These are phyloP conservation scores for Diaphora mendica DNA, from an alignment of 2,888 invertebrate genomes.

Conservation along the genomic window DNA sequence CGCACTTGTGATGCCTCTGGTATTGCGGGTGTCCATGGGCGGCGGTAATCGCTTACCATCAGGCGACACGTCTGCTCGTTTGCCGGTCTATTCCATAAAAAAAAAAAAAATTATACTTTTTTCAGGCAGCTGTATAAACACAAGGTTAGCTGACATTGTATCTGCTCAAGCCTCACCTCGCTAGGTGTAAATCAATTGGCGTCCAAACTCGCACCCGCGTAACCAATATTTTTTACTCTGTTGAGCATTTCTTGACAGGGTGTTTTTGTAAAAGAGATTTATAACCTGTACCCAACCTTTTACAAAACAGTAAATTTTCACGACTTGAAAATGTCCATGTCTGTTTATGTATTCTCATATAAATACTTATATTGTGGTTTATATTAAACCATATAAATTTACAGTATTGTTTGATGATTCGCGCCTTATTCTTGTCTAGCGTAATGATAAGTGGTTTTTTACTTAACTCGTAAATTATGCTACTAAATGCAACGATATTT, in stretches of 20 bases:
- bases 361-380: not conserved
- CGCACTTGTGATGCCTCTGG: too few relatives aligned
- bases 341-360: not conserved
- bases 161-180: conserved; percentile 30
- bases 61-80: too few relatives aligned
- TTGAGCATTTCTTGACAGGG: conserved; percentile 13
- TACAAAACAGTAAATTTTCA: not conserved
- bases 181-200: conserved; percentile 67
- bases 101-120: too few relatives aligned
- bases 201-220: conserved; percentile 31
- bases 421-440: not conserved
- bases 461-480: not conserved
- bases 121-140: conserved; percentile 9
- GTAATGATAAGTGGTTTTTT: not conserved
- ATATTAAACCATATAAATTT: too few relatives aligned
- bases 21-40: too few relatives aligned
- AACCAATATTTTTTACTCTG: conserved; percentile 33
- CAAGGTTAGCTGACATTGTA: conserved; percentile 8
- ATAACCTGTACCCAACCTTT: not conserved
- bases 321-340: not conserved
- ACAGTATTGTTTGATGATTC: too few relatives aligned
- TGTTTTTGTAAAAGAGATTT: conserved; percentile 18
- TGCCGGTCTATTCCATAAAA: too few relatives aligned
- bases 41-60: too few relatives aligned
- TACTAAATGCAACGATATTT: not conserved